phyloP scores from a whole-genome alignment of 2,888 invertebrate genomes.

The Craniophora ligustri region DNA sequence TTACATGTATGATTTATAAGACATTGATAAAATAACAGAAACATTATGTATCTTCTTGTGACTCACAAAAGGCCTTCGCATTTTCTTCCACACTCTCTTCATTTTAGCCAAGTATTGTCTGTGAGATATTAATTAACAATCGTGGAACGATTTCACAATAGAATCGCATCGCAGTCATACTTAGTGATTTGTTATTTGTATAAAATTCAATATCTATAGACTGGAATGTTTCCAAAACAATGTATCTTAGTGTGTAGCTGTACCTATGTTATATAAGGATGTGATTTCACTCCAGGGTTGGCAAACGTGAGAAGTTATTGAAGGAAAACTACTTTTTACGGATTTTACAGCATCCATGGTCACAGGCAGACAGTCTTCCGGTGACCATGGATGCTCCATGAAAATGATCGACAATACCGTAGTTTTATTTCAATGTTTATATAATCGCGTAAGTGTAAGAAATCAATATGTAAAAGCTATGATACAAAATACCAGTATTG shows the following conservation, averaged over 20 bases:
- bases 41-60: background rate
- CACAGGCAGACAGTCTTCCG: too few species aligned
- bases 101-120: slow-evolving; percentile 1
- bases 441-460: too few species aligned
- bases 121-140: slow-evolving; percentile 2
- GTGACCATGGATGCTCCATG: too few species aligned
- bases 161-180: background rate
- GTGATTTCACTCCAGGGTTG: background rate
- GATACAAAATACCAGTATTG: too few species aligned
- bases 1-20: too few species aligned
- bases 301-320: background rate
- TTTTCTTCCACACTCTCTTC: slow-evolving; percentile 7
- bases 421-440: too few species aligned
- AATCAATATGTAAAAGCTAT: too few species aligned
- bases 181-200: slow-evolving; percentile 1
- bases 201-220: background rate
- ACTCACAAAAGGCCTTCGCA: background rate
- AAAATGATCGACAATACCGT: too few species aligned
- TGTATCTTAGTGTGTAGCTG: background rate
- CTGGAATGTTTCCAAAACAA: slow-evolving; percentile 28
- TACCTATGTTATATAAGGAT: background rate
- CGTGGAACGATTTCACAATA: slow-evolving; percentile 5
- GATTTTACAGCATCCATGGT: too few species aligned
- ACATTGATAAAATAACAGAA: too few species aligned
- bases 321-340: too few species aligned